These are phyloP conservation scores for Mythimna lalbum DNA, from an alignment of 2,888 invertebrate species.

Conservation along the genomic window DNA sequence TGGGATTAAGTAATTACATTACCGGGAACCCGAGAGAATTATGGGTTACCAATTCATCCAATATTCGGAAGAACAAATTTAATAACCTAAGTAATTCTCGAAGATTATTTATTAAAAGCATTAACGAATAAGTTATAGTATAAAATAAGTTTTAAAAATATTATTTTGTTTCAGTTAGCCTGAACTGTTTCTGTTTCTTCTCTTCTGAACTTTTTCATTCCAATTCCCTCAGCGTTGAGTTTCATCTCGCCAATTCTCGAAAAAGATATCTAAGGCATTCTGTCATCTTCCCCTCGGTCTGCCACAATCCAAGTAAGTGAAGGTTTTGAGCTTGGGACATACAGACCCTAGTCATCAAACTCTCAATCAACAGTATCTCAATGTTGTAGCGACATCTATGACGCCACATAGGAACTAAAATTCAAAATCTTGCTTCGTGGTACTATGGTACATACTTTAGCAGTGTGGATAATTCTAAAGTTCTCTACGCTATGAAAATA, in stretches of 20 bases:
- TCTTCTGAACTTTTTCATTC: not conserved
- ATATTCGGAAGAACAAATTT: slow-evolving; percentile 15
- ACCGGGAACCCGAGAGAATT: slow-evolving; percentile 17
- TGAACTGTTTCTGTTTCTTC: not conserved
- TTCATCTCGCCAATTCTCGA: not conserved
- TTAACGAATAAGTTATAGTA: slow-evolving; percentile 1
- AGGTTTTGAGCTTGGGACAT: no score
- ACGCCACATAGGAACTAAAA: no score
- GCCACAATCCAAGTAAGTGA: not conserved
- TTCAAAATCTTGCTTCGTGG: no score
- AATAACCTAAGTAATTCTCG: slow-evolving; percentile 15
- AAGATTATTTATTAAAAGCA: slow-evolving; percentile 12
- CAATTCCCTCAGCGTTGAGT: not conserved
- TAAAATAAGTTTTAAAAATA: not conserved
- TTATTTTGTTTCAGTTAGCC: not conserved
- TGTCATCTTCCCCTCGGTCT: not conserved
- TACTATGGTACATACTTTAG: no score
- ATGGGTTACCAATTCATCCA: not conserved
- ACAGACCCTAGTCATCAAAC: not conserved
- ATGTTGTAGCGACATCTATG: no score
- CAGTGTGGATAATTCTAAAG: no score
- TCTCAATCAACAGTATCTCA: not conserved
- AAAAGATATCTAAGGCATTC: not conserved
- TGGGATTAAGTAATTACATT: slow-evolving; percentile 38
- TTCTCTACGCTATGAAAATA: no score